Percentiles rank a stretch among this genome's conserved stretches.
These are phyloP conservation scores for Mycteria americana DNA, from an alignment of 2,797 vertebrate species.

Conservation along the genomic window DNA sequence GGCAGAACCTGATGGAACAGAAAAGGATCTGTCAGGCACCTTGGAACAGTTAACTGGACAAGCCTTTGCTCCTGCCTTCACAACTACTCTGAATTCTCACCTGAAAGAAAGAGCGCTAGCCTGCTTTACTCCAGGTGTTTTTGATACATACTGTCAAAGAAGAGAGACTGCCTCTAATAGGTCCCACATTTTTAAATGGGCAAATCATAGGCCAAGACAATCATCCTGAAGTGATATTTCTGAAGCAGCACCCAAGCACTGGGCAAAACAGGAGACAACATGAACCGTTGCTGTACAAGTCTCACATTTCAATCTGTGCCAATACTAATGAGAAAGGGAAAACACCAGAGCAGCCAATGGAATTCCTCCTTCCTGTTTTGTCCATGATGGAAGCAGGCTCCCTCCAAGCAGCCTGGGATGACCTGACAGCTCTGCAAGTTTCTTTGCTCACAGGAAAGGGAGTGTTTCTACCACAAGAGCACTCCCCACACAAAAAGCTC, in stretches of 20 bases:
- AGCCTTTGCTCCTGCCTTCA: background rate
- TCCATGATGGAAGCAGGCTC: background rate
- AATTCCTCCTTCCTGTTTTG: background rate
- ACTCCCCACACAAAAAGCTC: background rate
- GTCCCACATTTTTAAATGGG: background rate
- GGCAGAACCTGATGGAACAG: slow-evolving; percentile 86
- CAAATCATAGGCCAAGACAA: background rate
- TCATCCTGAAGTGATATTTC: background rate
- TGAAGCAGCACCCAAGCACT: background rate
- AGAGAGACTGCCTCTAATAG: background rate
- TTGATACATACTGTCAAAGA: background rate
- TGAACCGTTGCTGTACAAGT: background rate
- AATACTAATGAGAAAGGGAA: background rate
- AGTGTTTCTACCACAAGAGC: background rate
- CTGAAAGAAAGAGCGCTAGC: background rate
- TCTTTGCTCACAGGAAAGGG: background rate
- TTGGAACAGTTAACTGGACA: background rate
- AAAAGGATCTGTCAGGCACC: background rate
- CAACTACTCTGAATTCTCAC: background rate
- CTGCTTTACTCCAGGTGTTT: background rate
- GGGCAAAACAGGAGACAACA: background rate
- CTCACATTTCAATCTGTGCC: background rate
- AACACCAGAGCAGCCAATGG: background rate
- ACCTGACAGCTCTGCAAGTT: background rate
- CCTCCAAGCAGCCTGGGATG: background rate